A percentile compares a stretch with the other conserved stretches of the same genome.
Conservation (phyloP, 2,888 invertebrate genomes). For the Scaptomyza polygonia region DNA sequence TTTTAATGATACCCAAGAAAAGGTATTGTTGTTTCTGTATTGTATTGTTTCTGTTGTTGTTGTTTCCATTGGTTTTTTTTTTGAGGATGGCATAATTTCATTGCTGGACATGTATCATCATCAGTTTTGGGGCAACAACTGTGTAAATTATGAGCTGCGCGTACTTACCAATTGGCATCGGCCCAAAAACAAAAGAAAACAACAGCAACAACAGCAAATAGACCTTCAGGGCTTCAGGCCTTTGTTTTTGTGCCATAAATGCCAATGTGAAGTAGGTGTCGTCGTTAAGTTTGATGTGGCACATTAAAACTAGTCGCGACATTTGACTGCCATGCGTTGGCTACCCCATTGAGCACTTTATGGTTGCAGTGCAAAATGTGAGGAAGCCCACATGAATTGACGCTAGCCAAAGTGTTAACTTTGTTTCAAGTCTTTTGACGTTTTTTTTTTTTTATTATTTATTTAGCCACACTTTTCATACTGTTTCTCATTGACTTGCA, state of each 20-base stretch:
- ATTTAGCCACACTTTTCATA: conserved; percentile 17
- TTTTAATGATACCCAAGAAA: conserved; percentile 71
- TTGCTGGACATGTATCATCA: conserved; percentile 65
- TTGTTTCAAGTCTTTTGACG: conserved; percentile 9
- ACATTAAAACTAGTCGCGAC: conserved; percentile 69
- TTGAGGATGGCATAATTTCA: conserved; percentile 63
- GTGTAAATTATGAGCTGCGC: conserved; percentile 76
- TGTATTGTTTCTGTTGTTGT: conserved; percentile 19
- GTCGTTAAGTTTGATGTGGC: conserved; percentile 76
- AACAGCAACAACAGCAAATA: background rate
- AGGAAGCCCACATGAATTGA: conserved; percentile 41
- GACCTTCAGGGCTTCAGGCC: conserved; percentile 22
- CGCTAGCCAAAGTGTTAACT: conserved; percentile 24
- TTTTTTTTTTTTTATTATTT: conserved; percentile 33
- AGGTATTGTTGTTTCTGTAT: conserved; percentile 22
- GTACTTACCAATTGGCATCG: conserved; percentile 74
- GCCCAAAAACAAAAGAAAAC: conserved; percentile 31
- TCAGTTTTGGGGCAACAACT: conserved; percentile 58
- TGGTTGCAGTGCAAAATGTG: conserved; percentile 30
- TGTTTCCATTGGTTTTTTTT: conserved; percentile 33
- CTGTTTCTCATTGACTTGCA: conserved; percentile 24
- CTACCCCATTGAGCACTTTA: conserved; percentile 47
- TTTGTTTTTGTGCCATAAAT: conserved; percentile 46
- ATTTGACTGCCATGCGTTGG: conserved; percentile 17
- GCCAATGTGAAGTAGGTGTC: conserved; percentile 73